Conservation (phyloP, 1,140 invertebrate species). For the Calosoma granatense region DNA sequence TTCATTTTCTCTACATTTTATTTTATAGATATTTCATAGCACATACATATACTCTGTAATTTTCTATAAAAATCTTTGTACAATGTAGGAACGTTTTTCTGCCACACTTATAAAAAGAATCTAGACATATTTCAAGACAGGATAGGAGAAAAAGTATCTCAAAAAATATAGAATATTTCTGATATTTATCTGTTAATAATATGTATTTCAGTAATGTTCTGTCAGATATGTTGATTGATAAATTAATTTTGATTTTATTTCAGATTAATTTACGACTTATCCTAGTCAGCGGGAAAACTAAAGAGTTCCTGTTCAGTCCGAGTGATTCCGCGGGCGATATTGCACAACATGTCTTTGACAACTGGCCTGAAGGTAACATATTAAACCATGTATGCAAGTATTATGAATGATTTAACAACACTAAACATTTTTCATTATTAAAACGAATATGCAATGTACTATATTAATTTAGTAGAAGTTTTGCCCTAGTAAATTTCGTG, state of each 20-base stretch:
- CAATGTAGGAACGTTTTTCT: too few relatives aligned
- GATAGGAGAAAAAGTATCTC: too few relatives aligned
- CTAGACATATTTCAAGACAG: too few relatives aligned
- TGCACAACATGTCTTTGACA: slow-evolving; percentile 96
- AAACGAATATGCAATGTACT: not conserved
- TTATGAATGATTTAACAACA: not conserved
- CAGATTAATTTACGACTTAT: slow-evolving; percentile 96
- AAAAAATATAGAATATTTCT: too few relatives aligned
- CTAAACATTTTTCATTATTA: slow-evolving; percentile 7
- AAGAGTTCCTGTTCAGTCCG: slow-evolving; percentile 96
- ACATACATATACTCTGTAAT: too few relatives aligned
- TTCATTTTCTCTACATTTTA: too few relatives aligned
- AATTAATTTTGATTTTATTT: slow-evolving; percentile 40
- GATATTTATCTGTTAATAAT: too few relatives aligned
- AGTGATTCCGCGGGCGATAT: slow-evolving; percentile 96
- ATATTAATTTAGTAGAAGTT: not conserved
- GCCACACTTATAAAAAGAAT: too few relatives aligned
- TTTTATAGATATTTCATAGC: too few relatives aligned
- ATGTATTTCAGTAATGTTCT: too few relatives aligned
- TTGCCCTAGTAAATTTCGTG: not conserved
- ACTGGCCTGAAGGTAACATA: slow-evolving; percentile 95
- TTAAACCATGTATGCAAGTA: slow-evolving; percentile 17
- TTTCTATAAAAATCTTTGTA: too few relatives aligned
- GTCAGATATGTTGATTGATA: too few relatives aligned
- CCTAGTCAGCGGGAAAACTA: slow-evolving; percentile 95